phyloP scores from a whole-genome alignment of 2,888 invertebrate species.

The Phrixothrix hirtus region DNA sequence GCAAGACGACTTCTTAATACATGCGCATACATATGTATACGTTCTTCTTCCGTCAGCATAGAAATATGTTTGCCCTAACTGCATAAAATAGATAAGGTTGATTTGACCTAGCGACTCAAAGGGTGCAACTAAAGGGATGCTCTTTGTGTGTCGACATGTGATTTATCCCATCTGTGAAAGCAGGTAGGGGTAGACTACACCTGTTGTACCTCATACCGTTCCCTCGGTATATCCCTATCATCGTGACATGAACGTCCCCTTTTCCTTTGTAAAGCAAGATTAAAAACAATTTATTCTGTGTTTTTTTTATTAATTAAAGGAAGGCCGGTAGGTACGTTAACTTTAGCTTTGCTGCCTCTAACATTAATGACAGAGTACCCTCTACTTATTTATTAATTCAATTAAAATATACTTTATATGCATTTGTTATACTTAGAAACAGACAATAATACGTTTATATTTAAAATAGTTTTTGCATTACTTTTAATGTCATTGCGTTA shows the following conservation, averaged over 20 bases:
- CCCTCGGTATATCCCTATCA: slow-evolving; percentile 31
- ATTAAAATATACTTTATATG: too few relatives aligned
- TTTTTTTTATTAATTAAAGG: background rate
- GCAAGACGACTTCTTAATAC: slow-evolving; percentile 25
- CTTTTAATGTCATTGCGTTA: too few relatives aligned
- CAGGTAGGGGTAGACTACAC: slow-evolving; percentile 50
- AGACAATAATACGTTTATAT: too few relatives aligned
- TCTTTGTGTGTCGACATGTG: slow-evolving; percentile 48
- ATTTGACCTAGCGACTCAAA: slow-evolving; percentile 43
- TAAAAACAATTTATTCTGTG: slow-evolving; percentile 13
- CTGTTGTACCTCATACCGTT: slow-evolving; percentile 48
- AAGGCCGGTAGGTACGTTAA: too few relatives aligned
- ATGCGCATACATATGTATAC: too few relatives aligned
- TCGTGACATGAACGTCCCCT: slow-evolving; percentile 21
- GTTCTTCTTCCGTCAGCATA: slow-evolving; percentile 26
- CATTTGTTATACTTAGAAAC: too few relatives aligned
- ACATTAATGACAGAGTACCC: too few relatives aligned
- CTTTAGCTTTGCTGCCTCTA: too few relatives aligned
- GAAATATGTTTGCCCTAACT: slow-evolving; percentile 19
- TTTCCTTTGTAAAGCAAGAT: slow-evolving; percentile 25
- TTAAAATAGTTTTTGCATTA: too few relatives aligned
- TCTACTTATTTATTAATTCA: too few relatives aligned
- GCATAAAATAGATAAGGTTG: slow-evolving; percentile 31
- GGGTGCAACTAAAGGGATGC: slow-evolving; percentile 43
- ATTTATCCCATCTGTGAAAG: slow-evolving; percentile 48